These are phyloP conservation scores for Liodrosophila aerea DNA, from an alignment of 2,888 invertebrate genomes.

Conservation along the genomic window DNA sequence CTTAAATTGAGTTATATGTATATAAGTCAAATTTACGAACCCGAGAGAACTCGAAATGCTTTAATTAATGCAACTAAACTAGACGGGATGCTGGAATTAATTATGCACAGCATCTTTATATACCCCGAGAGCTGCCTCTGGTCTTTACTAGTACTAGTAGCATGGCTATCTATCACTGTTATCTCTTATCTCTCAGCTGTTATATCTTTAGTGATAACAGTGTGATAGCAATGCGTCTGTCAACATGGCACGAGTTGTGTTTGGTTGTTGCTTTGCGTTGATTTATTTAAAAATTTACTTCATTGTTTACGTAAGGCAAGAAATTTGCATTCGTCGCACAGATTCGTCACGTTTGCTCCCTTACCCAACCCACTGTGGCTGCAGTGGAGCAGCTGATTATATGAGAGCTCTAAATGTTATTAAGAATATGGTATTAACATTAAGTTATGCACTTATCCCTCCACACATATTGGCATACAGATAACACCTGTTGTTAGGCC, in stretches of 20 bases:
- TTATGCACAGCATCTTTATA: conserved; percentile 61
- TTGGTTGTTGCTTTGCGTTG: conserved; percentile 14
- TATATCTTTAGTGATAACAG: conserved; percentile 56
- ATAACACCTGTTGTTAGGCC: conserved; percentile 40
- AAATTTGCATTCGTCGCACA: conserved; percentile 63
- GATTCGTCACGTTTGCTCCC: conserved; percentile 42
- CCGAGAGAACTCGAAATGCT: conserved; percentile 18
- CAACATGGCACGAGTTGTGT: conserved; percentile 18
- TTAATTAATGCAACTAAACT: conserved; percentile 59
- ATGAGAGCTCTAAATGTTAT: conserved; percentile 21
- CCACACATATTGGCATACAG: conserved; percentile 8
- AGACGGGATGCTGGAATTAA: conserved; percentile 36
- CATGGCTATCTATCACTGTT: conserved; percentile 21
- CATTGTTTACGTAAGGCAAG: conserved; percentile 37
- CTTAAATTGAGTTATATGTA: conserved; percentile 49
- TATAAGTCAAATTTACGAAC: conserved; percentile 32
- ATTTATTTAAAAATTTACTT: conserved; percentile 17
- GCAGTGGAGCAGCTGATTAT: conserved; percentile 29
- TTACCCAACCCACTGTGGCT: conserved; percentile 15
- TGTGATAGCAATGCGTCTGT: conserved; percentile 63
- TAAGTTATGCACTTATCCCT: conserved; percentile 7
- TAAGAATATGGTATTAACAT: conserved; percentile 23
- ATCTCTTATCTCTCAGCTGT: conserved; percentile 50
- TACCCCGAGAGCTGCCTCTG: conserved; percentile 15
- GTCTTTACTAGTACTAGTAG: conserved; percentile 17